phyloP scores from a whole-genome alignment of 2,797 vertebrate species.

The Serranus cabrilla region DNA sequence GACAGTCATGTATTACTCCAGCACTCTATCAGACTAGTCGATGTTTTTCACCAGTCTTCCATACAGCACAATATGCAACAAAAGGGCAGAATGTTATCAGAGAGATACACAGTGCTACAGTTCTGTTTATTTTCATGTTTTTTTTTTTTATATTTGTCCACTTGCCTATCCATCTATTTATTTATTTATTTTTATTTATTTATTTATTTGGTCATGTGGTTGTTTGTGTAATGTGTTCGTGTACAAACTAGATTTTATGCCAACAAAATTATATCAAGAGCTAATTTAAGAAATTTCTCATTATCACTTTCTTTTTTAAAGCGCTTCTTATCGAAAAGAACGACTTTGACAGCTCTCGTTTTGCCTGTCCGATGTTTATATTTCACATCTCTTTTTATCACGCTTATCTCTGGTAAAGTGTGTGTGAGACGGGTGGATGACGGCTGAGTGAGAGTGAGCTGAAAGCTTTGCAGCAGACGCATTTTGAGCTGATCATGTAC shows the following conservation, averaged over 20 bases:
- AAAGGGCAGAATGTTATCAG: conserved; percentile 75
- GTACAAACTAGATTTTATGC: conserved; percentile 46
- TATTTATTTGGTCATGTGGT: conserved; percentile 43
- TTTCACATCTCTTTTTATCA: conserved; percentile 36
- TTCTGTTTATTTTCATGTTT: conserved; percentile 44
- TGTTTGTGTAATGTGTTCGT: conserved; percentile 52
- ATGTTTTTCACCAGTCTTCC: conserved; percentile 84
- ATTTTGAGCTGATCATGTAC: conserved; percentile 53
- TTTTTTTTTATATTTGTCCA: conserved; percentile 41
- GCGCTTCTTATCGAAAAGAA: conserved; percentile 12
- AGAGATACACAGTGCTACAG: conserved; percentile 62
- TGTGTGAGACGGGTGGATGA: conserved; percentile 45
- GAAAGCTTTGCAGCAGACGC: conserved; percentile 37
- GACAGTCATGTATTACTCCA: conserved; percentile 71
- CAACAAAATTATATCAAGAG: conserved; percentile 55
- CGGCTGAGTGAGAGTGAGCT: conserved; percentile 42
- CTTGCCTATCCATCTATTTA: conserved; percentile 49
- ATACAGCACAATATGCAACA: conserved; percentile 84
- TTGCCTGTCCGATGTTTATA: conserved; percentile 25
- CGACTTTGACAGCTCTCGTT: conserved; percentile 31
- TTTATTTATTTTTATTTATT: conserved; percentile 54
- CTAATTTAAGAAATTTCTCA: conserved; percentile 29
- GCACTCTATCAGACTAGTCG: conserved; percentile 68
- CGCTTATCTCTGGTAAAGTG: conserved; percentile 42
- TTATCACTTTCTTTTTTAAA: conserved; percentile 1